phyloP scores from a whole-genome alignment of 2,113 vertebrate genomes.

The Neofelis nebulosa region DNA sequence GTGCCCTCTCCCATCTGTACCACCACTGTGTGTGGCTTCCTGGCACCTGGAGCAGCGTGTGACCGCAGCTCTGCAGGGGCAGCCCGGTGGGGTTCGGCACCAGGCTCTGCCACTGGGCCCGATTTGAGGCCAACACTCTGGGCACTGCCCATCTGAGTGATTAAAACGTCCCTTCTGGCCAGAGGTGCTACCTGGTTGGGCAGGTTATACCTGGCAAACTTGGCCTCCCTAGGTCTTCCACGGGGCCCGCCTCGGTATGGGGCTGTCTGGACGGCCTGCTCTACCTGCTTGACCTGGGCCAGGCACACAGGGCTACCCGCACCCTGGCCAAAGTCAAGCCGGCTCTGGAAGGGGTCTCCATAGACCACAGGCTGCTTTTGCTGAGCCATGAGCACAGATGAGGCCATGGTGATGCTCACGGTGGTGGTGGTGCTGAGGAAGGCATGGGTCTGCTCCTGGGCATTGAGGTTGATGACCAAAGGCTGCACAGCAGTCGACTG shows the following conservation, averaged over 20 bases:
- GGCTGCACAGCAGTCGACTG: conserved; percentile 96
- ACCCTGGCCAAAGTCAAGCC: conserved; percentile 95
- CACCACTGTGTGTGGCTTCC: conserved; percentile 95
- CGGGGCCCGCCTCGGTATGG: conserved; percentile 83
- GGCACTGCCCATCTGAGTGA: conserved; percentile 87
- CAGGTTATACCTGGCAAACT: conserved; percentile 93
- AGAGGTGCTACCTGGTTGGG: conserved; percentile 91
- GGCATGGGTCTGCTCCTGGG: conserved; percentile 94
- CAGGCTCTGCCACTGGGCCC: conserved; percentile 86
- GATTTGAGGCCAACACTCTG: conserved; percentile 88
- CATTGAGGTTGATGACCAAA: conserved; percentile 96
- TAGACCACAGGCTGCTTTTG: conserved; percentile 93
- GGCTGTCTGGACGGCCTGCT: conserved; percentile 85
- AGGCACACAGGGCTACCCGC: conserved; percentile 93
- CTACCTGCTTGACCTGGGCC: conserved; percentile 90
- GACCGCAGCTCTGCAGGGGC: conserved; percentile 92
- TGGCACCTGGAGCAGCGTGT: conserved; percentile 88
- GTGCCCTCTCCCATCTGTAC: conserved; percentile 93
- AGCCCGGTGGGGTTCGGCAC: conserved; percentile 88
- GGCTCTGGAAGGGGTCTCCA: conserved; percentile 96
- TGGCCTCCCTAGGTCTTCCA: conserved; percentile 91
- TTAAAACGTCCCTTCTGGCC: conserved; percentile 92
- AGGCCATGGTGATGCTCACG: conserved; percentile 92
- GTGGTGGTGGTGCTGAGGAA: conserved; percentile 91
- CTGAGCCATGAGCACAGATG: conserved; percentile 92